These are phyloP conservation scores for Athalia cordata DNA, from an alignment of 2,888 invertebrate genomes.

Conservation along the genomic window DNA sequence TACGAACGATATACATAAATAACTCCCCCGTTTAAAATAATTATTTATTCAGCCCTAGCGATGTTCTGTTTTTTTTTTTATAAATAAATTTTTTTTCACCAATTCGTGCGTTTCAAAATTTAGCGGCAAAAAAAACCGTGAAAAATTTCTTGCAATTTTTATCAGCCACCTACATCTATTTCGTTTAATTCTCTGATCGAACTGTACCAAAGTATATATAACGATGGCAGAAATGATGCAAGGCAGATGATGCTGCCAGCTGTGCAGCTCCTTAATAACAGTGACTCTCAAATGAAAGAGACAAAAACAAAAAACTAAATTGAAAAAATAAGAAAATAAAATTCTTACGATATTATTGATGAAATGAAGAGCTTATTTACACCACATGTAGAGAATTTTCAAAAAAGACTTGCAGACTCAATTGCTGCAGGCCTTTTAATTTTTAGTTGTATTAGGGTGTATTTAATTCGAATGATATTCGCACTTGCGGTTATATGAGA, in stretches of 20 bases:
- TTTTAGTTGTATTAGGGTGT: neutral
- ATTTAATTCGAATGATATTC: neutral
- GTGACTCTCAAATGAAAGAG: constrained; percentile 21
- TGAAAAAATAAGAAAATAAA: too few relatives aligned
- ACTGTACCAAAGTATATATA: constrained; percentile 32
- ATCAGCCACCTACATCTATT: neutral
- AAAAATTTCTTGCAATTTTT: neutral
- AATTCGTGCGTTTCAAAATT: too few relatives aligned
- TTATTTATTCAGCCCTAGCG: too few relatives aligned
- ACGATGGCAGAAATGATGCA: constrained; percentile 29
- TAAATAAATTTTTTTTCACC: neutral
- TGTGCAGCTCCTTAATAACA: constrained; percentile 43
- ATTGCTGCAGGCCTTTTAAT: neutral
- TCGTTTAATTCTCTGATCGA: constrained; percentile 17
- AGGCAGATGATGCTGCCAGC: constrained; percentile 45
- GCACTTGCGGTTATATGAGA: neutral
- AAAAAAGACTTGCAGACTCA: neutral
- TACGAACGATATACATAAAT: too few relatives aligned
- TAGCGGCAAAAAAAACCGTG: neutral
- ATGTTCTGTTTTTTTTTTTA: neutral
- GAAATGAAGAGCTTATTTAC: too few relatives aligned
- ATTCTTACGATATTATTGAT: too few relatives aligned
- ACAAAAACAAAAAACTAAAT: neutral
- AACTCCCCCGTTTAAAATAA: too few relatives aligned
- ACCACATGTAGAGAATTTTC: too few relatives aligned